Evolutionary conservation across 1,140 invertebrate species (phyloP).

Genomic region (Laodelphax striatellus): DNA sequence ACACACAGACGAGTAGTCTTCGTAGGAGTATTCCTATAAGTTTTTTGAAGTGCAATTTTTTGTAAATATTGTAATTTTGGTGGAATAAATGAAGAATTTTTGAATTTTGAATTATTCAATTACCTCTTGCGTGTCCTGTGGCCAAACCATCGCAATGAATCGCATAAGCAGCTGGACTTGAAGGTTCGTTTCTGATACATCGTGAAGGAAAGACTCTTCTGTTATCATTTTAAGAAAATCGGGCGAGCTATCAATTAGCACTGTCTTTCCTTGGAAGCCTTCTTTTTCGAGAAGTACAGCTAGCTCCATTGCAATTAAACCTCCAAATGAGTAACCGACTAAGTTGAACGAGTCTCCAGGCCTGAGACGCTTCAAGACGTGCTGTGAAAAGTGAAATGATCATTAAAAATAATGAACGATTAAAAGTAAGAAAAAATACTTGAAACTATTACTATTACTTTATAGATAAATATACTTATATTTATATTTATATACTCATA

Average conservation of each 20-base stretch:
- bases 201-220: constrained; percentile 9
- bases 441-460: too few species aligned
- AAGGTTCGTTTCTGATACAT: constrained; percentile 13
- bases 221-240: constrained; percentile 27
- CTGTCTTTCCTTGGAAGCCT: constrained; percentile 32
- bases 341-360: constrained; percentile 38
- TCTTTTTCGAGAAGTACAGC: constrained; percentile 40
- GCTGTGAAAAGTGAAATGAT: constrained; percentile 20
- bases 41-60: too few species aligned
- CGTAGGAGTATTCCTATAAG: too few species aligned
- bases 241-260: constrained; percentile 34
- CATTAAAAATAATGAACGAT: too few species aligned
- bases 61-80: too few species aligned
- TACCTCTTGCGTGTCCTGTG: constrained; percentile 17
- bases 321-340: constrained; percentile 54
- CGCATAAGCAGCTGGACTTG: constrained; percentile 20
- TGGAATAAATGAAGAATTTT: too few species aligned
- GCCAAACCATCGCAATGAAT: constrained; percentile 19
- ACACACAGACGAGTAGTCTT: too few species aligned
- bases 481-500: too few species aligned
- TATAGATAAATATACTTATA: too few species aligned
- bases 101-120: background rate
- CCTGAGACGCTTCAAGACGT: constrained; percentile 25
- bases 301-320: constrained; percentile 42
- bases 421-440: too few species aligned